These are phyloP conservation scores for Porites rus DNA, from an alignment of 92 coral and sea anemone genomes.

Conservation along the genomic window DNA sequence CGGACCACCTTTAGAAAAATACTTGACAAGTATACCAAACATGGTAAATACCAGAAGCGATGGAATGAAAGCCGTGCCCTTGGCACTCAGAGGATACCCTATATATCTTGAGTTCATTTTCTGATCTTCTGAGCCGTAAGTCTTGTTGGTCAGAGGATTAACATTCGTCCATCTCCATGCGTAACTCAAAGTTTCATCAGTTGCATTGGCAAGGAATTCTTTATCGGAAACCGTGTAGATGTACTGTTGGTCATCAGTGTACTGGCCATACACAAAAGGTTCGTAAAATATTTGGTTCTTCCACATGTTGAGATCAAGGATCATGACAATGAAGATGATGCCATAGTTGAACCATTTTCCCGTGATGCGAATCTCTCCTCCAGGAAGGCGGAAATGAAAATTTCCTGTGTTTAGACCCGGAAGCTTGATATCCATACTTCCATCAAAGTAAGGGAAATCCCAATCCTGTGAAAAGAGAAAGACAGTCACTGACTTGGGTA, in stretches of 20 bases:
- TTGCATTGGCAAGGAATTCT: conserved; percentile 79
- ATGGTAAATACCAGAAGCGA: conserved; percentile 70
- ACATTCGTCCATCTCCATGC: conserved; percentile 84
- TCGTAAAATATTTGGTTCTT: conserved; percentile 90
- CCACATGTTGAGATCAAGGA: conserved; percentile 94
- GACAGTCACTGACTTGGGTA: background rate
- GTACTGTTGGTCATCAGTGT: conserved; percentile 72
- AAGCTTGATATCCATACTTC: conserved; percentile 81
- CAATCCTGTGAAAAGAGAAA: conserved; percentile 68
- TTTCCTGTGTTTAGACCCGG: conserved; percentile 86
- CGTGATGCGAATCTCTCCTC: conserved; percentile 84
- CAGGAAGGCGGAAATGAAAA: conserved; percentile 73
- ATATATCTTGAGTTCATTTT: conserved; percentile 78
- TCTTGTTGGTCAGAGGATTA: conserved; percentile 70
- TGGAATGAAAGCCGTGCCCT: conserved; percentile 89
- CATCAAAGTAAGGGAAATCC: conserved; percentile 89
- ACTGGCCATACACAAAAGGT: conserved; percentile 83
- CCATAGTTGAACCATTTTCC: conserved; percentile 97
- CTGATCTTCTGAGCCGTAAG: conserved; percentile 78
- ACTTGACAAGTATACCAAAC: conserved; percentile 82
- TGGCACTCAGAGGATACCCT: conserved; percentile 69
- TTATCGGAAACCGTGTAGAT: conserved; percentile 74
- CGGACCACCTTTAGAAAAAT: conserved; percentile 69
- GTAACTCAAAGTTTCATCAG: conserved; percentile 70
- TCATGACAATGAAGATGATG: conserved; percentile 90